Evolutionary conservation across 2,113 vertebrate genomes (phyloP).

Genomic region (Onychorhynchus coronatus): DNA sequence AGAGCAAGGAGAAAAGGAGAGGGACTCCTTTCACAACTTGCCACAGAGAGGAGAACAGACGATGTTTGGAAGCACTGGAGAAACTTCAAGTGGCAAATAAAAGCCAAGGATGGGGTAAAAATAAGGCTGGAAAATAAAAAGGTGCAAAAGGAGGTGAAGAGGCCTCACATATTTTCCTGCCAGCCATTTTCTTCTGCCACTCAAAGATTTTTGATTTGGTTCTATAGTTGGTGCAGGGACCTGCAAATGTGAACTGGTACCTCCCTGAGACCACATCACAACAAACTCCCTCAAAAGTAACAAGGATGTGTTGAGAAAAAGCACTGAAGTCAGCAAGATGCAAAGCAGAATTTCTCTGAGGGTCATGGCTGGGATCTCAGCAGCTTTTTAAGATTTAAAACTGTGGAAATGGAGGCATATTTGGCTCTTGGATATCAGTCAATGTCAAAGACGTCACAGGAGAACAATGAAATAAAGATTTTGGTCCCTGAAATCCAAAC

Average conservation of each 20-base stretch:
- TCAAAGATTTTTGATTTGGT: background rate
- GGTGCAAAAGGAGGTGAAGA: background rate
- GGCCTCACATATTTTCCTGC: background rate
- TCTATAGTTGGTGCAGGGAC: background rate
- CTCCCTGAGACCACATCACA: background rate
- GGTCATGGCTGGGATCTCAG: background rate
- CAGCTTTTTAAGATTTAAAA: background rate
- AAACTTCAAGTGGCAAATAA: background rate
- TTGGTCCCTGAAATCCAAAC: background rate
- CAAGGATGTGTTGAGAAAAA: background rate
- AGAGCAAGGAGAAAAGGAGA: background rate
- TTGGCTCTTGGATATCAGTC: background rate
- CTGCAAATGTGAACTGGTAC: background rate
- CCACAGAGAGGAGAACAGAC: background rate
- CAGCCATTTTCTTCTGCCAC: background rate
- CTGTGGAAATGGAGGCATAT: background rate
- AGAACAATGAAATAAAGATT: background rate
- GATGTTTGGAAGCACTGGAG: background rate
- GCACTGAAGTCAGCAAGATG: background rate
- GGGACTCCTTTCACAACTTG: background rate
- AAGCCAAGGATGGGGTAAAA: background rate
- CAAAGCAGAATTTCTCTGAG: background rate
- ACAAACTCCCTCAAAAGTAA: background rate
- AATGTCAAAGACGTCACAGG: background rate
- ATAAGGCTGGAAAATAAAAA: background rate